A percentile compares a stretch with the other conserved stretches of the same genome.
Conservation (phyloP, 2,888 invertebrate genomes). For the Idaea biselata region DNA sequence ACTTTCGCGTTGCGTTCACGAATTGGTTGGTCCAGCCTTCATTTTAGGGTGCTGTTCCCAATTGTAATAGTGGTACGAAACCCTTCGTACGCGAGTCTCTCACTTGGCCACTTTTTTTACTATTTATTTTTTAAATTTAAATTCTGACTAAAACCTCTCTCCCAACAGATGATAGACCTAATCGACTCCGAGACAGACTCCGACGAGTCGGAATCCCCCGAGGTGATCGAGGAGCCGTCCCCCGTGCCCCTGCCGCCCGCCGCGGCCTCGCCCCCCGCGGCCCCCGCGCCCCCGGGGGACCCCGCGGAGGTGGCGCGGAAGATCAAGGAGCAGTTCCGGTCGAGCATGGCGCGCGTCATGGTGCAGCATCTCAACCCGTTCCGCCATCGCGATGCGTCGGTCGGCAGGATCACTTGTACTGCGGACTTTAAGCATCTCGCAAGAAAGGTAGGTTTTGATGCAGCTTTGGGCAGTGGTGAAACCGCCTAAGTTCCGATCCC, state of each 20-base stretch:
- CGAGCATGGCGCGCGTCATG: conserved; percentile 89
- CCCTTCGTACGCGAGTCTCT: too few relatives aligned
- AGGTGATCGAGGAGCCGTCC: conserved; percentile 22
- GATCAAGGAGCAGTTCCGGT: conserved; percentile 92
- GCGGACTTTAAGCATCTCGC: conserved; percentile 97
- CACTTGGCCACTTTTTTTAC: too few relatives aligned
- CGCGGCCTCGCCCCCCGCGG: conserved; percentile 14
- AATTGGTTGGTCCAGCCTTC: too few relatives aligned
- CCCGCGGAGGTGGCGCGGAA: conserved; percentile 81
- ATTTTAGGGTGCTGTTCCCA: too few relatives aligned
- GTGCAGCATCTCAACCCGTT: conserved; percentile 94
- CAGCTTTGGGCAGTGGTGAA: too few relatives aligned
- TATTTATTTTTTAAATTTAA: too few relatives aligned
- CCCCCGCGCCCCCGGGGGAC: conserved; percentile 40
- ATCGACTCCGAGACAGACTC: conserved; percentile 62
- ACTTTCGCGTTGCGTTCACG: too few relatives aligned
- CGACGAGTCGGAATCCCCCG: conserved; percentile 25
- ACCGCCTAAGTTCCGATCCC: too few relatives aligned
- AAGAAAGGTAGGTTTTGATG: conserved; percentile 89
- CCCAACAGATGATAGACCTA: conserved; percentile 61
- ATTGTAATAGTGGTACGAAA: too few relatives aligned
- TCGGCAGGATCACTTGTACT: conserved; percentile 91
- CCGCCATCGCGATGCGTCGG: conserved; percentile 90
- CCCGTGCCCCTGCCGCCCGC: conserved; percentile 2
- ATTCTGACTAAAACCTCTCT: background rate